Base-by-base conservation (phyloP, 2,888 invertebrate genomes). In the Cabera pusaria region DNA sequence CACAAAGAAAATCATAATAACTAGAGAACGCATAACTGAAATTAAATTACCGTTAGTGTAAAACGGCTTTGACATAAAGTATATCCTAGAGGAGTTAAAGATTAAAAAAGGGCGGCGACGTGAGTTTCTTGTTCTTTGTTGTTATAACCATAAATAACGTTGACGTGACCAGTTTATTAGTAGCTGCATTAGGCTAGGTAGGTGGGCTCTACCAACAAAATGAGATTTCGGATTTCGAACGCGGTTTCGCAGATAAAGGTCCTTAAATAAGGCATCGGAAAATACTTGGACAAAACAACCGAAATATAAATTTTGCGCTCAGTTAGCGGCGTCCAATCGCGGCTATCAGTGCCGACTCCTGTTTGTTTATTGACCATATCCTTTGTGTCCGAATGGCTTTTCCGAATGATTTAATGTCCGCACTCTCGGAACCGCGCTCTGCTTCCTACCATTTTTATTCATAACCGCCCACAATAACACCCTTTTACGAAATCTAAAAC, bases 101-200 rank as follows among this genome's bases (percentile, higher is more conserved):
- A 64, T 72, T 69, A 76, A 77, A 72, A 68, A 66, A 64, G 69
- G 65, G 66, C 59, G 61, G 56, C 56, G 59, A 54, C 59, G 62
- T 58, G 59, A 67, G 64, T 72, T 74, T 76, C 70, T 77, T 75
- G 67, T 73, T 73, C 68, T 70, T 68, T 74, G 69, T 71, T 75
- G 72, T 79, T 65, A 77, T 76, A 81, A 80, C 77, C 80, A 85
- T 84, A 85, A 85, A 85, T 84, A 83, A 83, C 64, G 65, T 60
- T 75, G 76, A 84, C 86, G 84, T 84, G 85, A 85, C 83, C 76
- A 48, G 86, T 72, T 78, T 87, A 80, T 84, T 85, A 83, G 79
- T 80, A 46, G 76, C 72, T 73, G 73, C 71, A 80, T 86, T 84
- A 74, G 55, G 62, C 34, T 45, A 64, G 59, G 64, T 61, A 64